phyloP scores from a whole-genome alignment of 2,113 vertebrate species.

The Chaenocephalus aceratus region DNA sequence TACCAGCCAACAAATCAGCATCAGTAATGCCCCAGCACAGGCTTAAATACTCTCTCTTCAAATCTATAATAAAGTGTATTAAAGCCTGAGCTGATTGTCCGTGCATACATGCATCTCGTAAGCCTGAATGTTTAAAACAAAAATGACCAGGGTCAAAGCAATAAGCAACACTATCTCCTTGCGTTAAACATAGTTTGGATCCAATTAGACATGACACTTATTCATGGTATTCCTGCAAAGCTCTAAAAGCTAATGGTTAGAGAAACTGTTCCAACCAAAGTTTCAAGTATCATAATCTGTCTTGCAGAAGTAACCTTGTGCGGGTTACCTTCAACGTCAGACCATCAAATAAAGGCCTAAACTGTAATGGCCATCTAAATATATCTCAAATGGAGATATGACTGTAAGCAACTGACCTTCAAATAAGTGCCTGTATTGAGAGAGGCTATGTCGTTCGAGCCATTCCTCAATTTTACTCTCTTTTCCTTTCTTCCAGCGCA shows the following conservation, averaged over 20 bases:
- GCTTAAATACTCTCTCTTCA: conserved; percentile 14
- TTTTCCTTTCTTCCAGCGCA: conserved; percentile 85
- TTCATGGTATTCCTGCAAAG: neutral
- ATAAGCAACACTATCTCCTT: neutral
- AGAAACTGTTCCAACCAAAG: neutral
- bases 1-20: conserved; percentile 33
- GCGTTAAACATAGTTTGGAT: conserved; percentile 2
- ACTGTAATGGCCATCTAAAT: neutral
- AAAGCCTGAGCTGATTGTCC: conserved; percentile 38
- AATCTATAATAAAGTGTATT: conserved; percentile 12
- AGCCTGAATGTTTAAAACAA: conserved; percentile 16
- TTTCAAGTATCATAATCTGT: neutral
- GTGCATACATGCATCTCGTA: conserved; percentile 21
- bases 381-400: neutral
- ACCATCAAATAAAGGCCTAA: neutral
- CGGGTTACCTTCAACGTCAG: neutral
- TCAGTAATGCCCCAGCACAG: conserved; percentile 4
- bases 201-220: neutral
- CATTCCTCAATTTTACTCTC: conserved; percentile 88
- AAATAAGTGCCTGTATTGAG: conserved; percentile 88
- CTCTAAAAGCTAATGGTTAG: neutral
- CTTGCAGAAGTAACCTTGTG: neutral
- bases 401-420: conserved; percentile 86
- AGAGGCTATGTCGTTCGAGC: conserved; percentile 82
- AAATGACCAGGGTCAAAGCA: conserved; percentile 4